Evolutionary conservation across 2,888 invertebrate species (phyloP), one percentile per base, ranked within the genome.

Genomic region (Chloromyia formosa): DNA sequence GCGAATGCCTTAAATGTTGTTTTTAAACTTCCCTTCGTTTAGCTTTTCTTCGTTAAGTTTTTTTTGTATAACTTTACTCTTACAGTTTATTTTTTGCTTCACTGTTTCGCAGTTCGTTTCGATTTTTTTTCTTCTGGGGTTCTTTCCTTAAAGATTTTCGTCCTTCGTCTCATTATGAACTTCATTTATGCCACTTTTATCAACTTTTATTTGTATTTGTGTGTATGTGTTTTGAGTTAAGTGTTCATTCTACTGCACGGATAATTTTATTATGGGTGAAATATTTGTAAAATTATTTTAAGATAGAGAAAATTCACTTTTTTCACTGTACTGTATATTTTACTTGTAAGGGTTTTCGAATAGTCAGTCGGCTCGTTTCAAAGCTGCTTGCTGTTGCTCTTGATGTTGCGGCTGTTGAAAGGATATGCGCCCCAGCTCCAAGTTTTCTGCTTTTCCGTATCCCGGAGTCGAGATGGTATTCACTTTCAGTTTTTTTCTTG

Each of bases 341-440:
- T 35, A 35, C 27, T 35, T 35, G 7, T 4, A 35, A 35, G 27
- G 27, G 27, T 35, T 35, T 35, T 35, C 7, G 27, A 35, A 35
- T 35, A 35, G 27, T 35, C 27, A n/a, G n/a, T n/a, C n/a, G n/a
- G n/a, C n/a, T n/a, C n/a, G n/a, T n/a, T 35, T 7, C 27, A 35
- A 4, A 35, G 27, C 7, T 35, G 7, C 7, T 35, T 35, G 7
- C 27, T 4, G 27, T 35, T 35, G 27, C 7, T 35, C 3, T 35
- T 35, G 27, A 35, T n/a, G 54, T 22, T 72, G 53, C 64, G 49
- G 75, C 78, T 66, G 77, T 61, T 61, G 22, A 22, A 58, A 12
- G 49, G 45, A 14, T 10, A 66, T 82, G 81, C 83, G 81, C 84
- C 84, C 83, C 84, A 82, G 80, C 84, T 84, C 83, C 84, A 82